These are phyloP conservation scores for Diceros bicornis DNA, from an alignment of 2,797 vertebrate species.

Conservation along the genomic window DNA sequence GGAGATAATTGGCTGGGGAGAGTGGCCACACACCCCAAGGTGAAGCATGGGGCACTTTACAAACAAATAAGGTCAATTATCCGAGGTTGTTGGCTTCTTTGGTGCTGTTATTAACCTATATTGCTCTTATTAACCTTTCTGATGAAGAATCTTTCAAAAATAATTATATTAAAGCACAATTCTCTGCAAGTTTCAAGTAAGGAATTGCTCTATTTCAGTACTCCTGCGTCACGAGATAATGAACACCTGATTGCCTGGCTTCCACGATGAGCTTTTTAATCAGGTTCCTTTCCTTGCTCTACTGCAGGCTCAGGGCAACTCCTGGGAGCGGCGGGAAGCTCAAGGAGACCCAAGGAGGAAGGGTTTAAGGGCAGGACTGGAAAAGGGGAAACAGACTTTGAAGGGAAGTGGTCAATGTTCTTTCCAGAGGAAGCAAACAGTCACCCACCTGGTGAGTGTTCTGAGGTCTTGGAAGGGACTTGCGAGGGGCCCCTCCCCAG, in stretches of 20 bases:
- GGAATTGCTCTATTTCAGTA: constrained; percentile 86
- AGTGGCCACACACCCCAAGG: constrained; percentile 85
- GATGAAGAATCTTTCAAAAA: constrained; percentile 91
- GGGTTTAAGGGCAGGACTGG: background rate
- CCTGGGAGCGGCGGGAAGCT: background rate
- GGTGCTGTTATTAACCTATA: constrained; percentile 88
- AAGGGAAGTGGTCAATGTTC: background rate
- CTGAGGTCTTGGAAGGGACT: background rate
- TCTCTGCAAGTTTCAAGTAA: constrained; percentile 87
- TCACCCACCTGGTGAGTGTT: background rate
- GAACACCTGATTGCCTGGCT: constrained; percentile 86
- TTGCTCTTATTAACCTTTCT: constrained; percentile 90
- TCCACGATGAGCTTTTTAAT: constrained; percentile 86
- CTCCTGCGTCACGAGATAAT: constrained; percentile 86
- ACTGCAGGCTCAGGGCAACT: background rate
- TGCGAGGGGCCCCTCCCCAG: rapidly evolving
- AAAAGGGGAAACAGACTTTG: background rate
- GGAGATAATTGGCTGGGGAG: constrained; percentile 87
- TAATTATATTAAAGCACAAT: constrained; percentile 90
- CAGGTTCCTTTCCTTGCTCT: constrained; percentile 73
- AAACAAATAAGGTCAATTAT: constrained; percentile 90
- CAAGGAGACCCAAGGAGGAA: background rate
- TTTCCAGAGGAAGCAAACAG: background rate
- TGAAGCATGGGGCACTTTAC: constrained; percentile 87
- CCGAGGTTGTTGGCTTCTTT: constrained; percentile 86